Evolutionary conservation across 1,140 invertebrate species (phyloP).

Genomic region (Formica exsecta): DNA sequence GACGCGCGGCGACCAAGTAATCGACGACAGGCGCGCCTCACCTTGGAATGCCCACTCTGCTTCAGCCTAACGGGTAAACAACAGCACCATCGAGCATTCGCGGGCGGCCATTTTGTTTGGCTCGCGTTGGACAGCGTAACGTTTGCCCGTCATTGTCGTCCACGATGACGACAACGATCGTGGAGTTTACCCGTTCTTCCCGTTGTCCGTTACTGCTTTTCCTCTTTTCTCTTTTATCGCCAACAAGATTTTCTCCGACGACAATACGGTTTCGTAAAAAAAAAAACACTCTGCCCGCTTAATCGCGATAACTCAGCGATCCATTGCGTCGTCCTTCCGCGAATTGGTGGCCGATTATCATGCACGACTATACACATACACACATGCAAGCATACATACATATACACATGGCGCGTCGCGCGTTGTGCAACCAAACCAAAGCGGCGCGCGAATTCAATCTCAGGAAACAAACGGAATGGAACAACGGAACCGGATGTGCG

Average conservation of each 20-base stretch:
- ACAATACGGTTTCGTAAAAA: neutral
- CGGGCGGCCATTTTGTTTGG: slow-evolving; percentile 81
- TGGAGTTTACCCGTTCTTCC: neutral
- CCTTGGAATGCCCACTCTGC: neutral
- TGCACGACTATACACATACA: neutral
- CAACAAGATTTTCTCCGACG: neutral
- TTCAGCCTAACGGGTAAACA: slow-evolving; percentile 75
- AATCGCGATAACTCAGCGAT: slow-evolving; percentile 1
- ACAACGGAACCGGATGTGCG: too few species aligned
- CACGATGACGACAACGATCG: neutral
- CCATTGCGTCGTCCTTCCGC: neutral
- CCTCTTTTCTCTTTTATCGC: neutral
- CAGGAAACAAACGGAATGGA: too few species aligned
- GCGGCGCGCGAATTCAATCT: slow-evolving; percentile 24
- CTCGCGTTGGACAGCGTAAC: slow-evolving; percentile 53
- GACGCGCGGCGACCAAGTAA: neutral
- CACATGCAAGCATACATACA: slow-evolving; percentile 44
- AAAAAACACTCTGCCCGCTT: neutral
- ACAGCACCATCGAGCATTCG: slow-evolving; percentile 72
- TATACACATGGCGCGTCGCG: slow-evolving; percentile 74
- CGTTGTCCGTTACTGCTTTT: too few species aligned
- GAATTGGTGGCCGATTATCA: slow-evolving; percentile 1
- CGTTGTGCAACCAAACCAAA: slow-evolving; percentile 74
- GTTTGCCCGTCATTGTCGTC: neutral
- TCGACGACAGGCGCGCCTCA: neutral